Base-by-base conservation (phyloP, 2,797 vertebrate genomes). In the Platyrinchus mystaceus region DNA sequence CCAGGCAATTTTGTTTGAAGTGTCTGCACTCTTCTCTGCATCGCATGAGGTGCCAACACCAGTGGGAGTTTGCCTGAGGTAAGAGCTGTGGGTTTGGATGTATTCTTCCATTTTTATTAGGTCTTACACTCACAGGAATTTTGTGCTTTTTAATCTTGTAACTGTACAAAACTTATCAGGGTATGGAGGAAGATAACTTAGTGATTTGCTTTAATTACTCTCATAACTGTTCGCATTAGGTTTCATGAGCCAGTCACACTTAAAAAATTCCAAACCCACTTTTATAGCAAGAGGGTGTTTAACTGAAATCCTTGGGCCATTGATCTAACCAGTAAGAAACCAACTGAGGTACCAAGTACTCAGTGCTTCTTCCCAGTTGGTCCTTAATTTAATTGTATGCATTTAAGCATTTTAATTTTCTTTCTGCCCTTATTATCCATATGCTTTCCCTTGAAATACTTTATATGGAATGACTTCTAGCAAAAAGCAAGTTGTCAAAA, bases 51-150 rank as follows among this genome's bases (percentile, higher is more conserved):
- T 97, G 94, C 94, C 95, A 96, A 89, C 89, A 95, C 89, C 87
- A 95, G 96, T 96, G 94, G 96, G 92, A 96, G 96, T 96, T 96
- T 95, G 94, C 96, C 94, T 92, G 92, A 91, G 91, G 94, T 96
- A 80, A 95, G 84, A 97, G 63, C 93, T 96, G 95, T 95, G 91
- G 92, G 91, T 97, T 97, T 97, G 95, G 84, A 94, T 96, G 84
- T 78, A 92, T 96, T 95, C 94, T 95, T 93, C 95, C 94, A 92
- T 95, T 96, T 96, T 95, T 95, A 95, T 97, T 95, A 96, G 87
- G 87, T 88, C 89, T 95, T 96, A 95, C 90, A 93, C 93, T 91
- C 94, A 81, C 84, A 96, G 94, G 92, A 89, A 92, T 96, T 92
- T 93, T 90, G 55, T 96, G 84, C 84, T 95, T 95, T 96, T 96